Percentiles rank a stretch among this genome's conserved stretches.
phyloP scores from a whole-genome alignment of 2,797 vertebrate genomes.

The Remorina albescens region DNA sequence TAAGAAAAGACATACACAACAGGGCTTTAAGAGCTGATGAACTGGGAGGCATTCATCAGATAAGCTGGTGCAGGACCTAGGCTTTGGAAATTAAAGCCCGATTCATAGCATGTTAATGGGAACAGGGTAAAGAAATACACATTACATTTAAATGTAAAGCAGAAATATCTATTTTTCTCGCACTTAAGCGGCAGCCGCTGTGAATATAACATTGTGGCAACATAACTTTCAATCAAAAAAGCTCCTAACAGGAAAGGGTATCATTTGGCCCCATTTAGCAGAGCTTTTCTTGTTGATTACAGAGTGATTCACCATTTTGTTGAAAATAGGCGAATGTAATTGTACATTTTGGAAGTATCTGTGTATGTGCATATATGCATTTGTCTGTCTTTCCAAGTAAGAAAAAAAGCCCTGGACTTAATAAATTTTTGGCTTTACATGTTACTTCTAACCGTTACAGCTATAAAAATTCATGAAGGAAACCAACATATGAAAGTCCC shows the following conservation, averaged over 20 bases:
- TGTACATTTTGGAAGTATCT: slow-evolving; percentile 24
- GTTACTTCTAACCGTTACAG: background rate
- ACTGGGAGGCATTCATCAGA: slow-evolving; percentile 33
- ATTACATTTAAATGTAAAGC: slow-evolving; percentile 11
- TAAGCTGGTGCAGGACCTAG: slow-evolving; percentile 26
- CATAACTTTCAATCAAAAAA: slow-evolving; percentile 56
- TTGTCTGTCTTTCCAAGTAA: background rate
- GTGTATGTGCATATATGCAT: background rate
- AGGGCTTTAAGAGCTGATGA: slow-evolving; percentile 58
- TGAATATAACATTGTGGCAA: slow-evolving; percentile 16
- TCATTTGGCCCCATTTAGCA: slow-evolving; percentile 67
- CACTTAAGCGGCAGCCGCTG: slow-evolving; percentile 5
- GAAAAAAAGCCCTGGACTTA: background rate
- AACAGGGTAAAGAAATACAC: slow-evolving; percentile 13
- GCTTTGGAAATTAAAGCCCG: too few species aligned
- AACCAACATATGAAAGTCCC: background rate
- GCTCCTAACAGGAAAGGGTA: slow-evolving; percentile 49
- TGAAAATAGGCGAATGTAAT: slow-evolving; percentile 50
- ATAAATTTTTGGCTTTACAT: slow-evolving; percentile 4
- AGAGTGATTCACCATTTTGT: slow-evolving; percentile 61
- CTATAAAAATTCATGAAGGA: background rate
- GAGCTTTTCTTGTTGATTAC: slow-evolving; percentile 63
- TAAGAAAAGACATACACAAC: slow-evolving; percentile 54
- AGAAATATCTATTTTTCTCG: background rate
- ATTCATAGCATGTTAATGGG: slow-evolving; percentile 35